Conservation (phyloP, 2,113 vertebrate genomes). For the Xenopus borealis region DNA sequence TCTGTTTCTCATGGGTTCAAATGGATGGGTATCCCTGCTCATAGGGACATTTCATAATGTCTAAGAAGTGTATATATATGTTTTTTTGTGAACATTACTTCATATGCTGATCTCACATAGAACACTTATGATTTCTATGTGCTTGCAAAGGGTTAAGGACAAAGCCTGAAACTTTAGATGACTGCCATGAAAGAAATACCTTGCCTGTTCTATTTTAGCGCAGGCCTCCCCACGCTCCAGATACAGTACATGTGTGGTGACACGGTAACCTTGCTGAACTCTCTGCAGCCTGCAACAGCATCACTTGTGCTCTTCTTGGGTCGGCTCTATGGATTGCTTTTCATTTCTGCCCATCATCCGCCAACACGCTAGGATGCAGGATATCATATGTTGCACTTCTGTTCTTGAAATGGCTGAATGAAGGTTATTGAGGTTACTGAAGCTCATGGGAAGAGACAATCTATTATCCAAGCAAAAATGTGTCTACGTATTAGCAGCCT, state of each 20-base stretch:
- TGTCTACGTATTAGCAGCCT: too few species aligned
- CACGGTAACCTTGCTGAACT: constrained; percentile 3
- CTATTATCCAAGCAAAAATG: neutral
- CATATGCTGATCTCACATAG: too few species aligned
- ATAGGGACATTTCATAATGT: too few species aligned
- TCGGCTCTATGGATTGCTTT: too few species aligned
- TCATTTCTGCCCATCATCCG: too few species aligned
- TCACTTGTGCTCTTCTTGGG: neutral
- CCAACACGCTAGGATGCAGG: too few species aligned
- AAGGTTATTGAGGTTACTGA: neutral
- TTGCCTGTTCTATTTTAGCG: constrained; percentile 28
- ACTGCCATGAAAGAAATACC: constrained; percentile 29
- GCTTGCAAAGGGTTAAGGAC: constrained; percentile 24
- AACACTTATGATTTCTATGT: too few species aligned
- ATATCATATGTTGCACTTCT: neutral
- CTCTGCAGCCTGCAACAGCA: neutral
- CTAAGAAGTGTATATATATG: too few species aligned
- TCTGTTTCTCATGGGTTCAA: too few species aligned
- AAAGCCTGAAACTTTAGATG: constrained; percentile 31
- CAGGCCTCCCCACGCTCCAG: constrained; percentile 14
- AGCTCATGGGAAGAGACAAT: neutral
- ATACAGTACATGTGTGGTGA: neutral
- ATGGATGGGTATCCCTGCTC: too few species aligned
- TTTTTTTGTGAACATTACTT: too few species aligned
- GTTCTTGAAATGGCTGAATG: neutral